Base-by-base conservation (phyloP, 2,797 vertebrate species). In the Cirrhinus molitorella region DNA sequence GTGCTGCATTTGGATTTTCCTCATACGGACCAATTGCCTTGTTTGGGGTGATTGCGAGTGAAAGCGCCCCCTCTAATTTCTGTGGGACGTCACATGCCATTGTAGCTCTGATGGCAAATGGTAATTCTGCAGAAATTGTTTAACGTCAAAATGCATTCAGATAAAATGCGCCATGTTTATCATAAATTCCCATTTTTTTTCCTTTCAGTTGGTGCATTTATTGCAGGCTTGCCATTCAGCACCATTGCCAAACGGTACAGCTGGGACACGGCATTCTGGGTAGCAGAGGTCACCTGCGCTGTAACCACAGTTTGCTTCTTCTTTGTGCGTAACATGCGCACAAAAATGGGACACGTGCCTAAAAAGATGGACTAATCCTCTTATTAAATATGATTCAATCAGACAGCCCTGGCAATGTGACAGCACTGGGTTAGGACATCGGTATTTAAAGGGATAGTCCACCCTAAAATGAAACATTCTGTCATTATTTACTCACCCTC, bases 11-110 rank as follows among this genome's bases (percentile, higher is more conserved):
- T 91, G 98, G 98, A 17, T 99, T 99, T 89, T 98, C 94, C 61
- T 98, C 96, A 0, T 99, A 99, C 0, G 98, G 98, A 86, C 98
- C 98, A 0, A 97, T 99, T 3, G 96, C 98, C 59, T 92, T 99
- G 75, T 98, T 99, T n/a, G 98, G 98, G 25, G 97, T 99, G 57
- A 99, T 99, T 75, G 98, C 98, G 88, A 99, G 97, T 2, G 98
- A 99, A 91, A 95, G 97, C 0, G 97, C 98, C 53, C 98, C 98
- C 3, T 94, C 97, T 59, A 98, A 99, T 89, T 96, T 96, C 83
- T 99, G 98, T 10, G 98, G 98, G 59, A 99, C 97, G 0, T 99
- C 98, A 71, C 98, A 99, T 1, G 98, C 98, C 57, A 95, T 99
- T 0, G 98, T 99, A 53, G 98, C 97, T 19, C 94, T 99, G 47